phyloP scores from a whole-genome alignment of 2,888 invertebrate genomes.

The Pollenia labialis region DNA sequence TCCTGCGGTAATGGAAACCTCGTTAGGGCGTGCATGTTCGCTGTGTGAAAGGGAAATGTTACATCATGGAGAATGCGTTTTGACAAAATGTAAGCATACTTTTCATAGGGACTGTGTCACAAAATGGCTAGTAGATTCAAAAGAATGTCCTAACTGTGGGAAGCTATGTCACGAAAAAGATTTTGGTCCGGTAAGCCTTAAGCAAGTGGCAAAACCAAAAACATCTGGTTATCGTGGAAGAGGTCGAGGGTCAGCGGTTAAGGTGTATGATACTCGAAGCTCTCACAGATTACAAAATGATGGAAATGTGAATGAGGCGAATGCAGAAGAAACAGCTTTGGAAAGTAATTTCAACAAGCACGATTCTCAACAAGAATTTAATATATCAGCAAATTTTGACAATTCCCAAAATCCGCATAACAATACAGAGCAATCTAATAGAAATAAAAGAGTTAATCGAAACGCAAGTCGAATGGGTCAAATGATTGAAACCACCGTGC shows the following conservation, averaged over 20 bases:
- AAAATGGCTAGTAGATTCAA: too few species aligned
- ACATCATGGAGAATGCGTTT: too few species aligned
- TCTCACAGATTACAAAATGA: neutral
- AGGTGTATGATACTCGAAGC: neutral
- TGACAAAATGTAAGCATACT: too few species aligned
- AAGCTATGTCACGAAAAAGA: too few species aligned
- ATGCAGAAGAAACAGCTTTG: neutral
- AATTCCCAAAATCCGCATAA: neutral
- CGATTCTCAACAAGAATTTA: too few species aligned
- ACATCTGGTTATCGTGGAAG: neutral
- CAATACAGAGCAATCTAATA: neutral
- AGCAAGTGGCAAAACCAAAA: neutral
- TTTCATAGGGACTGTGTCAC: too few species aligned
- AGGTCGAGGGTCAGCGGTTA: conserved; percentile 10
- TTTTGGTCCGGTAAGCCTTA: neutral
- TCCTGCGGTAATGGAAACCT: neutral
- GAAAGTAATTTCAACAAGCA: neutral
- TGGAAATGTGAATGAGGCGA: neutral
- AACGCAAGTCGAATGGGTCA: neutral
- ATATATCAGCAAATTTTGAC: neutral
- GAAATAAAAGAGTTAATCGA: neutral
- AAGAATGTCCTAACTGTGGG: too few species aligned
- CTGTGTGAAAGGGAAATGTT: too few species aligned
- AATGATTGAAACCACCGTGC: conserved; percentile 6
- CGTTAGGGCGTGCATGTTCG: neutral